Evolutionary conservation across 2,797 vertebrate species (phyloP), one percentile per base, ranked within the genome.

Genomic region (Enteromius treurensis): DNA sequence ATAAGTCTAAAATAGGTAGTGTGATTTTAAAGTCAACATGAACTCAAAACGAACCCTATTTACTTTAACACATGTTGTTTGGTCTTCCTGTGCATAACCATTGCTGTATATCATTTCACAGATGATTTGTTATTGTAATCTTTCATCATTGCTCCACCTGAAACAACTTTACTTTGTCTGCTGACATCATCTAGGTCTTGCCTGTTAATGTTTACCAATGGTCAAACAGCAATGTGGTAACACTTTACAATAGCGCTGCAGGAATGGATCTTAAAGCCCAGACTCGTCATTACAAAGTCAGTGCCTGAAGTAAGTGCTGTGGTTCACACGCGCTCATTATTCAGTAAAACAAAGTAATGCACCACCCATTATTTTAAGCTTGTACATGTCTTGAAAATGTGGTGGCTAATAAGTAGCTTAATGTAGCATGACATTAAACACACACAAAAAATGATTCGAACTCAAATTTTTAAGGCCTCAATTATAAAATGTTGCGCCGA

Each of bases 21-120:
- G 37, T 45, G 19, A 47, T 60, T 62, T 49, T 60, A 49, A 80
- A 81, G 42, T 81, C 70, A 81, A 65, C 40, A 37, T 40, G 40
- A 65, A 26, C 73, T 64, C 69, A 62, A 45, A 51, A 45, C 3
- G 0, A 29, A 26, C 53, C 23, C 26, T 34, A 15, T 71, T 23
- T 73, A 58, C 26, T 49, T 62, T 2, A 42, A 19, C 23, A 19
- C 29, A 19, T 0, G 5, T 49, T 34, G 29, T n/a, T 73, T 74
- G 21, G n/a, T 51, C 8, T 47, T 74, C 11, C 8, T 26, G 8
- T 60, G 74, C 53, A 19, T 23, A 76, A 42, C 34, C 34, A 42
- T 42, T 15, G 14, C n/a, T 60, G 53, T 14, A 26, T 60, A 42
- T 58, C 11, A 76, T 77, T 77, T 23, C 34, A 42, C 53, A 42